These are phyloP conservation scores for Tetramorium alpestre DNA, from an alignment of 1,140 invertebrate species.

Conservation along the genomic window DNA sequence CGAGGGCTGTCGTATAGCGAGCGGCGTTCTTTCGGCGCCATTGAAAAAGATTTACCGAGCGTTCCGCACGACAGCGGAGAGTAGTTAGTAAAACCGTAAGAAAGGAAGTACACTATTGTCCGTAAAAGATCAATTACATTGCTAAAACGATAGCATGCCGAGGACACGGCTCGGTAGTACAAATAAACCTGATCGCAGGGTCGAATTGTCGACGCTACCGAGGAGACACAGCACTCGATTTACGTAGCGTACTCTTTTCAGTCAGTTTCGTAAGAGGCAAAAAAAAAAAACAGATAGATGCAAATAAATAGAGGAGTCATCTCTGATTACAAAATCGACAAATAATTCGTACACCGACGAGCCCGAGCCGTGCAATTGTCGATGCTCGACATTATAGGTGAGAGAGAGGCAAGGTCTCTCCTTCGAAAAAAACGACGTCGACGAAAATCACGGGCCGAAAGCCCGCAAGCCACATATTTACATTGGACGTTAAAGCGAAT, in stretches of 20 bases:
- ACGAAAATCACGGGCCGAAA: background rate
- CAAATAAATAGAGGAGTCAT: background rate
- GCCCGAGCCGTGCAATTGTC: background rate
- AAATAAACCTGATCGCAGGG: conserved; percentile 24
- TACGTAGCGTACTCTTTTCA: background rate
- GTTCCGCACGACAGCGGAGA: conserved; percentile 60
- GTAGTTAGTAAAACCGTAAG: conserved; percentile 56
- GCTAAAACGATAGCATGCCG: conserved; percentile 38
- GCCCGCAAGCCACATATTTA: background rate
- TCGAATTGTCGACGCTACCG: background rate
- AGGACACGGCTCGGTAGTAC: conserved; percentile 19
- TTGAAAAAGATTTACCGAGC: conserved; percentile 70
- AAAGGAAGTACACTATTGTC: conserved; percentile 60
- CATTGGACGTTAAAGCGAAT: background rate
- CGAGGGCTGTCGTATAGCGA: conserved; percentile 57
- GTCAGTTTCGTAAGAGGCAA: background rate
- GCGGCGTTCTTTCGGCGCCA: conserved; percentile 64
- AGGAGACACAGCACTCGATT: background rate
- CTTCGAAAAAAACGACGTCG: background rate
- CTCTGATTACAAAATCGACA: background rate
- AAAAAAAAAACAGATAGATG: too few relatives aligned
- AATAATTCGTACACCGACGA: background rate
- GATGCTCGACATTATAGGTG: background rate
- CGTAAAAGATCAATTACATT: conserved; percentile 51
- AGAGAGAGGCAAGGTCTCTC: background rate